Percentiles rank a stretch among this genome's conserved stretches.
These are phyloP conservation scores for Cylindroiulus punctatus DNA, from an alignment of 2,888 invertebrate genomes.

Conservation along the genomic window DNA sequence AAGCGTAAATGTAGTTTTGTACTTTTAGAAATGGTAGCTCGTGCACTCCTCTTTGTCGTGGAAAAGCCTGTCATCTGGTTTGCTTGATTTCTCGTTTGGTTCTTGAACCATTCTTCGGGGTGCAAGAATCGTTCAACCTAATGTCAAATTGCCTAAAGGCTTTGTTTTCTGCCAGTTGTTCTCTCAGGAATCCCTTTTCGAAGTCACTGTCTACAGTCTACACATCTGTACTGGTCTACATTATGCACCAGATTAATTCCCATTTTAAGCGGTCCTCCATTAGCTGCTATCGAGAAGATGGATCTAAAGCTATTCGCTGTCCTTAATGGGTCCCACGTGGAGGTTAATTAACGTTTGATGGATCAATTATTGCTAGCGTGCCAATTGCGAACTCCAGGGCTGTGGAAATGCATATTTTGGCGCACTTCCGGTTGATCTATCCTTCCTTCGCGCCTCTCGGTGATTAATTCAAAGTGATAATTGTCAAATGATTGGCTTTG, in stretches of 20 bases:
- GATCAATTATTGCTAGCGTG: conserved; percentile 24
- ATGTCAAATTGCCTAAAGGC: too few species aligned
- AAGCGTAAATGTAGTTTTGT: too few species aligned
- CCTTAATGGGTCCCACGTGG: conserved; percentile 6
- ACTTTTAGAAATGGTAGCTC: too few species aligned
- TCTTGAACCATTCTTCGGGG: too few species aligned
- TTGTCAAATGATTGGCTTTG: conserved; percentile 47
- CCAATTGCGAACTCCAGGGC: background rate
- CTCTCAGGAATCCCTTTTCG: background rate
- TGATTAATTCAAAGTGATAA: conserved; percentile 45
- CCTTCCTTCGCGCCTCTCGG: background rate
- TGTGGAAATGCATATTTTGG: background rate
- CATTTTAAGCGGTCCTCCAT: background rate
- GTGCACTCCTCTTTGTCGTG: too few species aligned
- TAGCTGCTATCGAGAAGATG: background rate
- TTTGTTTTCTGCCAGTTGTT: background rate
- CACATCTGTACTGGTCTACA: too few species aligned
- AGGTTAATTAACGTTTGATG: conserved; percentile 47
- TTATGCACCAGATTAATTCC: background rate
- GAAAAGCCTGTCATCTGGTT: too few species aligned
- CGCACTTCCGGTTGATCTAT: conserved; percentile 32
- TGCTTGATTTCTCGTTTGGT: too few species aligned
- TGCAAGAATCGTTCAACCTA: too few species aligned
- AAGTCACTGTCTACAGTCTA: too few species aligned
- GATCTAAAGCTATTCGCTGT: conserved; percentile 30